A percentile compares a stretch with the other conserved stretches of the same genome.
Evolutionary conservation across 2,888 invertebrate genomes (phyloP).

Genomic region (Acrocyrtus sp.): DNA sequence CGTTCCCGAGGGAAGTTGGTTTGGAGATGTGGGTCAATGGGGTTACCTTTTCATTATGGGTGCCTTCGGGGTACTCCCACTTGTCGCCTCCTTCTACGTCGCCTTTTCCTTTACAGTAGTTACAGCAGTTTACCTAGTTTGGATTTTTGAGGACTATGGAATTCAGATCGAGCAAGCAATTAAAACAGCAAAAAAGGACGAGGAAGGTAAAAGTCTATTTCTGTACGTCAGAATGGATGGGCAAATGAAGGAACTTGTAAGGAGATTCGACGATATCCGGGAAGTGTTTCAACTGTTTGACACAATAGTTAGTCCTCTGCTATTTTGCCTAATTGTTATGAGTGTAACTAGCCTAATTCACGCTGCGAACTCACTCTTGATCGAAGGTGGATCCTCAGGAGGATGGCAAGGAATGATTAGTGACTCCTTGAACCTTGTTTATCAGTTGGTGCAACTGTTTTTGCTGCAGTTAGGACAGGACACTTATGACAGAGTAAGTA

Average conservation of each 20-base stretch:
- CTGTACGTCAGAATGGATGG: conserved; percentile 42
- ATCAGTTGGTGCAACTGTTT: conserved; percentile 53
- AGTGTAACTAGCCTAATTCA: conserved; percentile 53
- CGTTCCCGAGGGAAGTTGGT: conserved; percentile 46
- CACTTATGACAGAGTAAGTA: conserved; percentile 48
- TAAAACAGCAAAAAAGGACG: conserved; percentile 41
- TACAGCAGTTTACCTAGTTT: conserved; percentile 50
- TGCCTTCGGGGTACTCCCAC: conserved; percentile 45
- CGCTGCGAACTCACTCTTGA: conserved; percentile 51
- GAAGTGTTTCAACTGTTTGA: conserved; percentile 48
- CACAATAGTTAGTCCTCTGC: conserved; percentile 50
- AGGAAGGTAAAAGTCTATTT: conserved; percentile 25
- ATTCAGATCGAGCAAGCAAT: conserved; percentile 55
- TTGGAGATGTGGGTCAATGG: conserved; percentile 42
- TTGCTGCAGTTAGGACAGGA: conserved; percentile 53
- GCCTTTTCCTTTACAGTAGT: conserved; percentile 55
- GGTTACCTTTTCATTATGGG: conserved; percentile 54
- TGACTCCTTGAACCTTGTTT: conserved; percentile 51
- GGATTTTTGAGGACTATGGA: conserved; percentile 55
- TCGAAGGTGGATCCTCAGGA: conserved; percentile 44
- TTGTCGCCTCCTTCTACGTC: conserved; percentile 50
- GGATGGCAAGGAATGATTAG: conserved; percentile 49
- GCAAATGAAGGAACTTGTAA: conserved; percentile 33
- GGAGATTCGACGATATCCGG: conserved; percentile 47
- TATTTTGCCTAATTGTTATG: conserved; percentile 55